Conservation (phyloP, 2,888 invertebrate genomes). For the Pseudococcus jackbeardsleyi region DNA sequence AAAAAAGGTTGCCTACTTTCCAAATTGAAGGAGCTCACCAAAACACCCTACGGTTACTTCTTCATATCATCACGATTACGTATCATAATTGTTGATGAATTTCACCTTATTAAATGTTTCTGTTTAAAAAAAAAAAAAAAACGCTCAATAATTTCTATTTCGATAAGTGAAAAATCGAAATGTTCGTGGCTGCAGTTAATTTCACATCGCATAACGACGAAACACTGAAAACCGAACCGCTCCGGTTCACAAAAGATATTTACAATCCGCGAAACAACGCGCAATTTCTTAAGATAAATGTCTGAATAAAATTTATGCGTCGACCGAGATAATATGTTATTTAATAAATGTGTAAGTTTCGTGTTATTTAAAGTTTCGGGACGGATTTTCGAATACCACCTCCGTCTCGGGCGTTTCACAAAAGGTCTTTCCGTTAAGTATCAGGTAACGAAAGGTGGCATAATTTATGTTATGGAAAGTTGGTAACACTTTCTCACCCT, state of each 20-base stretch:
- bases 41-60: too few relatives aligned
- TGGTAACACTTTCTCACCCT: slow-evolving; percentile 51
- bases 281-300: slow-evolving; percentile 37
- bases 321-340: slow-evolving; percentile 51
- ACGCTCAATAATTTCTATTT: too few relatives aligned
- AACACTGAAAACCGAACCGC: not conserved
- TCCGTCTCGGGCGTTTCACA: not conserved
- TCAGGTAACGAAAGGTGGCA: slow-evolving; percentile 59
- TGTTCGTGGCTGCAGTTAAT: too few relatives aligned
- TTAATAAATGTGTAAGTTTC: slow-evolving; percentile 39
- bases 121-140: too few relatives aligned
- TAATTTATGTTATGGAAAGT: slow-evolving; percentile 58
- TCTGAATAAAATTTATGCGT: slow-evolving; percentile 28
- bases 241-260: not conserved
- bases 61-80: too few relatives aligned
- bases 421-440: slow-evolving; percentile 54
- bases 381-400: slow-evolving; percentile 34
- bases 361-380: slow-evolving; percentile 46
- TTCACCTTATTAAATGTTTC: too few relatives aligned
- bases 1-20: too few relatives aligned
- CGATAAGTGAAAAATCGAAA: too few relatives aligned
- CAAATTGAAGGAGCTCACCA: too few relatives aligned
- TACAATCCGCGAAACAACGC: slow-evolving; percentile 28
- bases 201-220: not conserved
- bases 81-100: too few relatives aligned